Percentiles rank a stretch among this genome's conserved stretches.
phyloP scores from a whole-genome alignment of 2,797 vertebrate genomes.

The Alauda arvensis region DNA sequence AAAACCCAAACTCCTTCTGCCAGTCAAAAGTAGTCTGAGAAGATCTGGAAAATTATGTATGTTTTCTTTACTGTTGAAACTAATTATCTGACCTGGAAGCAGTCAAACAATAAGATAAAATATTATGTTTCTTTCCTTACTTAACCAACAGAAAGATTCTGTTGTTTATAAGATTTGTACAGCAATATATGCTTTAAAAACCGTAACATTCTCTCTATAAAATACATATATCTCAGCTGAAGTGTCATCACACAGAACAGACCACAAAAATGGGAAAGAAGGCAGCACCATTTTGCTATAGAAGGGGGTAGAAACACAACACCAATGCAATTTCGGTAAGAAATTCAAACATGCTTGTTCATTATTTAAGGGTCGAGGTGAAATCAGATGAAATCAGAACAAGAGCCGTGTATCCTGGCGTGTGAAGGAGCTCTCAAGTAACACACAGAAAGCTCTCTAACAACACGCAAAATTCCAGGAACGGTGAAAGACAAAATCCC shows the following conservation, averaged over 20 bases:
- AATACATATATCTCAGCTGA: background rate
- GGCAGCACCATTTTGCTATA: background rate
- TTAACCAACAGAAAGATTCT: background rate
- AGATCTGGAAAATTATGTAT: background rate
- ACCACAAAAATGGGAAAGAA: background rate
- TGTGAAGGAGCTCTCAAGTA: fast-evolving
- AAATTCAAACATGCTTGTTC: background rate
- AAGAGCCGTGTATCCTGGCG: background rate
- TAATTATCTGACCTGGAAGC: background rate
- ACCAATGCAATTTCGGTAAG: background rate
- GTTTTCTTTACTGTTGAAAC: background rate
- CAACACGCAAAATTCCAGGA: background rate
- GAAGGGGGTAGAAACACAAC: background rate
- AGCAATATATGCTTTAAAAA: background rate
- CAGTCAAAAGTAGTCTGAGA: background rate
- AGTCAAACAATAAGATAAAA: background rate
- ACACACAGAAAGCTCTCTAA: background rate
- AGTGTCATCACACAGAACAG: background rate
- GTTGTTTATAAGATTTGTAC: fast-evolving
- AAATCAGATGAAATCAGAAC: background rate
- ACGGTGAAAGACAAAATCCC: background rate
- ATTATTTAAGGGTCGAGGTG: background rate
- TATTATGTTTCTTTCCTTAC: background rate
- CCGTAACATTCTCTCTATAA: background rate
- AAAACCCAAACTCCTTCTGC: background rate